Conservation (phyloP, 2,797 vertebrate genomes). For the Hipposideros larvatus region DNA sequence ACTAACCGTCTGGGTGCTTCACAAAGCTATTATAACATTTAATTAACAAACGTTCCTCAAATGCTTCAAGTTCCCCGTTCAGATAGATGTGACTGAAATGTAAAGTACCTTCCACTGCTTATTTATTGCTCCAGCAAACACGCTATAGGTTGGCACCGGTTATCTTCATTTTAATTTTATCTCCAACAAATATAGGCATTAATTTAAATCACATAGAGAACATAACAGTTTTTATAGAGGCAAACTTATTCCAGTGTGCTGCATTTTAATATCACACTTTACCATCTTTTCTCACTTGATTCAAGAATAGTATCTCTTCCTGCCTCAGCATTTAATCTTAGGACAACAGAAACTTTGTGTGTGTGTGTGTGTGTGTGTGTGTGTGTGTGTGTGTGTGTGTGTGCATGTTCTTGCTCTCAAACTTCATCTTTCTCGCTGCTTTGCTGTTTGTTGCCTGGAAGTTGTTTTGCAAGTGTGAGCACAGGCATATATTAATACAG, state of each 20-base stretch:
- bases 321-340: slow-evolving; percentile 85
- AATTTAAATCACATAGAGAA: slow-evolving; percentile 84
- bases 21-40: slow-evolving; percentile 64
- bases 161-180: slow-evolving; percentile 83
- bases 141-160: slow-evolving; percentile 74
- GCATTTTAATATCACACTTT: slow-evolving; percentile 83
- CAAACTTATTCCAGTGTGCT: slow-evolving; percentile 82
- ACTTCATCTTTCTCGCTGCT: slow-evolving; percentile 65
- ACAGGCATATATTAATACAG: neutral
- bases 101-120: slow-evolving; percentile 81
- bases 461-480: neutral
- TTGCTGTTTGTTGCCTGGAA: slow-evolving; percentile 73
- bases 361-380: too few species aligned
- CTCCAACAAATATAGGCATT: slow-evolving; percentile 83
- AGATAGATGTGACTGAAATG: slow-evolving; percentile 78
- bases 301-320: slow-evolving; percentile 84
- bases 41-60: slow-evolving; percentile 82
- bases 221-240: slow-evolving; percentile 82
- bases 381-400: neutral
- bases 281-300: slow-evolving; percentile 84
- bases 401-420: slow-evolving; percentile 73
- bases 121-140: slow-evolving; percentile 75
- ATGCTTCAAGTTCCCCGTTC: slow-evolving; percentile 64
- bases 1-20: slow-evolving; percentile 5
- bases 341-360: slow-evolving; percentile 76